A percentile compares a stretch with the other conserved stretches of the same genome.
Evolutionary conservation across 2,113 vertebrate genomes (phyloP).

Genomic region (Pachyramphus minor): DNA sequence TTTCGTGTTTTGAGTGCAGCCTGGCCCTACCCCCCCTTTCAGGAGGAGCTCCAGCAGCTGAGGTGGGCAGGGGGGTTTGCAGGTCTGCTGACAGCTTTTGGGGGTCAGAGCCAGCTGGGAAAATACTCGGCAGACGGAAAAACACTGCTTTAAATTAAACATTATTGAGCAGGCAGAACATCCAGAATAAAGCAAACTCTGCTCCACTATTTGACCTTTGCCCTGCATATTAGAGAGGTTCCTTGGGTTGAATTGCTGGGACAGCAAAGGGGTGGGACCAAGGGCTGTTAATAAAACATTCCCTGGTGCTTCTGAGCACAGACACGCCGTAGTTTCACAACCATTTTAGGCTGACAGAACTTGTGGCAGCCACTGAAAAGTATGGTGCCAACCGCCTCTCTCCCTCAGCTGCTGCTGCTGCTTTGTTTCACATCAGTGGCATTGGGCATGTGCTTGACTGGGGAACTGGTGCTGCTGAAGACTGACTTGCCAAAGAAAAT

Average conservation of each 20-base stretch:
- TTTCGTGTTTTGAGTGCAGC: background rate
- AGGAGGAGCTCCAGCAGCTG: background rate
- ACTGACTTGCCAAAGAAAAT: background rate
- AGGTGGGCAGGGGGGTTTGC: background rate
- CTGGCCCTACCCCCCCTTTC: background rate
- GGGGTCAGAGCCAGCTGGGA: background rate
- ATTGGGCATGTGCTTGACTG: fast-evolving
- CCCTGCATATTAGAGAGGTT: background rate
- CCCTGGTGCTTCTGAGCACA: background rate
- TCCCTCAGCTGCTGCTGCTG: background rate
- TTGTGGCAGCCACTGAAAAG: background rate
- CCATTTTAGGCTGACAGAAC: background rate
- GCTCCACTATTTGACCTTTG: background rate
- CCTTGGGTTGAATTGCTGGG: background rate
- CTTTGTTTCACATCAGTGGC: background rate
- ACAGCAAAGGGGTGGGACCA: background rate
- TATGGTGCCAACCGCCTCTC: background rate
- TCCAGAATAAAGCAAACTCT: background rate
- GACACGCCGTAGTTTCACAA: background rate
- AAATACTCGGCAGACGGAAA: fast-evolving
- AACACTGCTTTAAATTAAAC: background rate
- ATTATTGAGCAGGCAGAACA: fast-evolving
- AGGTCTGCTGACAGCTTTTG: background rate
- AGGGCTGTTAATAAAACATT: background rate
- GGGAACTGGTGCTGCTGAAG: background rate